Conservation (phyloP, 2,888 invertebrate genomes). For the Cheilosia scutellata region DNA sequence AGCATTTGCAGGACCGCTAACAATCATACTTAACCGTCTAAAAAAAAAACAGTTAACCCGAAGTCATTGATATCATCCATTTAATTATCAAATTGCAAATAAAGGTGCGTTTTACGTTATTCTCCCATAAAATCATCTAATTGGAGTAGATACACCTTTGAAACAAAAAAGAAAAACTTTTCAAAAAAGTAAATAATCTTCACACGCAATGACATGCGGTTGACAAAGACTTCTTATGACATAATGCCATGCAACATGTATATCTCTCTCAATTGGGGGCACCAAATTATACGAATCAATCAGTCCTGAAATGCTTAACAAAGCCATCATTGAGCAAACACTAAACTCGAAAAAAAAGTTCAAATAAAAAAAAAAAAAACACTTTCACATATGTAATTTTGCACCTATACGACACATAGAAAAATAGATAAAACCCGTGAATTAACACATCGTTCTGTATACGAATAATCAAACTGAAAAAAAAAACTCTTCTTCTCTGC, state of each 20-base stretch:
- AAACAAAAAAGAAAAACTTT: neutral
- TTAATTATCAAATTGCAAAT: neutral
- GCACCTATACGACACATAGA: constrained; percentile 15
- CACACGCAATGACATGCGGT: neutral
- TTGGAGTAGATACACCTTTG: neutral
- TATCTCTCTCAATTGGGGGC: neutral
- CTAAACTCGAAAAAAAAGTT: neutral
- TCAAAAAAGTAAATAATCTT: neutral
- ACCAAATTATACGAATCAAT: neutral
- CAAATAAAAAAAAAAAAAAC: constrained; percentile 1
- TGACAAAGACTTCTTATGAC: neutral
- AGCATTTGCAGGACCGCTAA: too few relatives aligned
- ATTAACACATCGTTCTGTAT: constrained; percentile 59
- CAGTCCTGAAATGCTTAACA: neutral
- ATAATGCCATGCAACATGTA: constrained; percentile 26
- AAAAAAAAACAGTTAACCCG: neutral
- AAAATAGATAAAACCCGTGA: constrained; percentile 38
- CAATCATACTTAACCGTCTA: too few relatives aligned
- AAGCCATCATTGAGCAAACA: neutral
- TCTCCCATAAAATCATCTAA: neutral
- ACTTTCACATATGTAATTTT: constrained; percentile 18
- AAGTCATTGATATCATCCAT: neutral
- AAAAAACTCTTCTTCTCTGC: constrained; percentile 44
- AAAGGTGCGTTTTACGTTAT: neutral
- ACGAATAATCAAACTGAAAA: constrained; percentile 33